Conservation (phyloP, 2,113 vertebrate species). For the Datnioides undecimradiatus region DNA sequence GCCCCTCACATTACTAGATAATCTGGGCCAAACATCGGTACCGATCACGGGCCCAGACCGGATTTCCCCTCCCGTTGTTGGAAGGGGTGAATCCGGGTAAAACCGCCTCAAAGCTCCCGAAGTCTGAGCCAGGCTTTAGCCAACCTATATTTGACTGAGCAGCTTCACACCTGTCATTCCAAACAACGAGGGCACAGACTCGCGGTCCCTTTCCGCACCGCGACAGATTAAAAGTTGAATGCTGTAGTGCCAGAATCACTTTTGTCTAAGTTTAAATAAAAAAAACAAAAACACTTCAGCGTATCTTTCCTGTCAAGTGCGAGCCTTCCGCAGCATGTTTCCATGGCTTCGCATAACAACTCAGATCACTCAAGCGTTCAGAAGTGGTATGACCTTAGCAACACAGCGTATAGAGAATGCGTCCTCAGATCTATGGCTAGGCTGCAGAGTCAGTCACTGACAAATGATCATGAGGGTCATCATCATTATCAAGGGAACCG, state of each 20-base stretch:
- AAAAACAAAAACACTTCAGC: not conserved
- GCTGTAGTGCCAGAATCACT: not conserved
- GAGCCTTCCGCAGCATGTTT: not conserved
- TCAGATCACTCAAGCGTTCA: conserved; percentile 9
- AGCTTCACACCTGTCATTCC: conserved; percentile 2
- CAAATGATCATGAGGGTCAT: conserved; percentile 21
- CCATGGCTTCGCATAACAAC: not conserved
- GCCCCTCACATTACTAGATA: no score
- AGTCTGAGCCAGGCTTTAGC: no score
- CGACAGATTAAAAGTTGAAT: conserved; percentile 6
- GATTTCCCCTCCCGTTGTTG: no score
- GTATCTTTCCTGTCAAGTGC: not conserved
- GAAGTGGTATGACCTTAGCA: conserved; percentile 12
- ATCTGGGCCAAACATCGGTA: no score
- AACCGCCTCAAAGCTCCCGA: no score
- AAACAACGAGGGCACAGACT: not conserved
- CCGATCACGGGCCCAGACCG: no score
- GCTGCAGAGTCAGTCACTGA: conserved; percentile 20
- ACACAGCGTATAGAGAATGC: not conserved
- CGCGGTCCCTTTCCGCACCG: not conserved
- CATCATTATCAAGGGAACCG: conserved; percentile 22
- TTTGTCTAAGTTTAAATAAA: conserved; percentile 1
- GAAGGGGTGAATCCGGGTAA: no score
- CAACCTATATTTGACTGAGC: conserved; percentile 2
- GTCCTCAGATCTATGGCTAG: not conserved